Conservation (phyloP, 2,113 vertebrate species). For the Sarotherodon lohbergeri region DNA sequence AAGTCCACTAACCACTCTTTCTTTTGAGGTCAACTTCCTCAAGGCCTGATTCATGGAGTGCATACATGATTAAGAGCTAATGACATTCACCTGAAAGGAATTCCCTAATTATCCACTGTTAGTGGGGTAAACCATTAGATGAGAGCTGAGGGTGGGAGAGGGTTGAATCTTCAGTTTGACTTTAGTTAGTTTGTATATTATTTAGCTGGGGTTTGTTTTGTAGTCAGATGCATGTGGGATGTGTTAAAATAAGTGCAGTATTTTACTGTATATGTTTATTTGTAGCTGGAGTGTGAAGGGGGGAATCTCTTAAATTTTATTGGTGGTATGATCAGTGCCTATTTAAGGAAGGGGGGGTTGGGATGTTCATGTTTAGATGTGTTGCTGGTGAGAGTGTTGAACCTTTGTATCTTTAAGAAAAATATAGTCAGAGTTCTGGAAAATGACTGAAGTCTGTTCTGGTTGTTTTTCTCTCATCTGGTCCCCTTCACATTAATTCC, state of each 20-base stretch:
- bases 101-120: neutral
- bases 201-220: neutral
- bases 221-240: neutral
- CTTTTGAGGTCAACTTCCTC: neutral
- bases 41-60: neutral
- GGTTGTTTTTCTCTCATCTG: neutral
- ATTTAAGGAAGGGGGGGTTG: neutral
- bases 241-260: neutral
- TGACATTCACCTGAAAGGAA: neutral
- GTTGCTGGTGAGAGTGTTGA: neutral
- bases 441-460: fast-evolving
- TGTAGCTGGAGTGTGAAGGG: fast-evolving
- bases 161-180: neutral
- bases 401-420: neutral
- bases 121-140: neutral
- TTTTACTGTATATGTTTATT: neutral
- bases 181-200: neutral
- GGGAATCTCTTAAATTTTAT: neutral
- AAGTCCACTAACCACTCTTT: neutral
- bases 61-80: neutral
- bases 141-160: neutral
- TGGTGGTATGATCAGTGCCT: neutral
- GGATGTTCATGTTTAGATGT: fast-evolving
- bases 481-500: neutral
- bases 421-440: neutral